Evolutionary conservation across 2,113 vertebrate species (phyloP).

Genomic region (Mesembrinibis cayennensis): DNA sequence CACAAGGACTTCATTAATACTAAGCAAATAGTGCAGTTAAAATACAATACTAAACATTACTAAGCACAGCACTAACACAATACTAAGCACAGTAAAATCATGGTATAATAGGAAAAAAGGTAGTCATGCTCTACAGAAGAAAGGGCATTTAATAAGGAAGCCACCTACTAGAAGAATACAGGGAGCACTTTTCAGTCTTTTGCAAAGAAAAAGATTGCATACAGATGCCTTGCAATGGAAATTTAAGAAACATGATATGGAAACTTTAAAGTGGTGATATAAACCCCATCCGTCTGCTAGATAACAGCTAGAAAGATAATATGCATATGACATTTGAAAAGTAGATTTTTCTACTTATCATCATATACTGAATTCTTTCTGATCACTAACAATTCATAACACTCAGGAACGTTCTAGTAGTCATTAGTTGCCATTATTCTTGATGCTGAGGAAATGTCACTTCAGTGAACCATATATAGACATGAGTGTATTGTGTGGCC

Average conservation of each 20-base stretch:
- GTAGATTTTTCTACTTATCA: background rate
- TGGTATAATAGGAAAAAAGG: background rate
- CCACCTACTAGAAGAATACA: background rate
- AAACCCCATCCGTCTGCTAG: background rate
- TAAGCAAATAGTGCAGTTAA: background rate
- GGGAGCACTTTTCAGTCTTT: background rate
- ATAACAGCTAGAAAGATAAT: background rate
- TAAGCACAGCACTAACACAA: background rate
- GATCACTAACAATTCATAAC: background rate
- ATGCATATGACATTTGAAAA: background rate
- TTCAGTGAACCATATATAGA: background rate
- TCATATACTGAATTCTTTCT: background rate
- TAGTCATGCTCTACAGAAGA: background rate
- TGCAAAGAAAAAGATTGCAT: background rate
- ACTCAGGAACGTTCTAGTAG: background rate
- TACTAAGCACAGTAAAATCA: background rate
- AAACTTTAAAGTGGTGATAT: background rate
- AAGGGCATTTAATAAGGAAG: background rate
- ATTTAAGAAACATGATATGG: background rate
- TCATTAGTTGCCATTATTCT: background rate
- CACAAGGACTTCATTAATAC: background rate
- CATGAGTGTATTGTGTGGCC: rapidly evolving
- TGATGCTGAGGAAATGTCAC: background rate
- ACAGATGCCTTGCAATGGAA: rapidly evolving
- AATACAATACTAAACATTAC: background rate